These are phyloP conservation scores for Euproctis similis DNA, from an alignment of 2,888 invertebrate species.

Conservation along the genomic window DNA sequence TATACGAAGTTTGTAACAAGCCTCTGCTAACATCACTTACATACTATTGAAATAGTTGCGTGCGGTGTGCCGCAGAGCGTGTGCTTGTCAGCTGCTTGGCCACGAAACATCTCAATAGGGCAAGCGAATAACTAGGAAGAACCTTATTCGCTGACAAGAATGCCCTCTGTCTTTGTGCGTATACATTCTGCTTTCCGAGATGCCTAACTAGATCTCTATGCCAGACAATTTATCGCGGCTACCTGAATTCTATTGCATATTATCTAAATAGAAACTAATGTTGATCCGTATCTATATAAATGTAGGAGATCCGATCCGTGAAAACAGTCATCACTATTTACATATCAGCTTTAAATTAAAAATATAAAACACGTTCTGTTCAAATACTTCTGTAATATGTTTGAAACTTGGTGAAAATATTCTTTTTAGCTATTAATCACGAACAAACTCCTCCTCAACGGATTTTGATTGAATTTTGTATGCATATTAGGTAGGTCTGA, in stretches of 20 bases:
- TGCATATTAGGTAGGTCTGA: no score
- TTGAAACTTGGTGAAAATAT: no score
- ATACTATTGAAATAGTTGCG: constrained; percentile 34
- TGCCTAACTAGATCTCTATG: constrained; percentile 22
- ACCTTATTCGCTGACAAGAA: constrained; percentile 52
- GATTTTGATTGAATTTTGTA: no score
- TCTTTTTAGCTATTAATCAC: no score
- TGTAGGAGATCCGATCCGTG: no score
- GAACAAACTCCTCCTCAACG: no score
- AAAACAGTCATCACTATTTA: no score
- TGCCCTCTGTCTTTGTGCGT: constrained; percentile 39
- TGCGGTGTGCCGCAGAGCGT: constrained; percentile 40
- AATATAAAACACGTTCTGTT: no score
- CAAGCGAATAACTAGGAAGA: constrained; percentile 37
- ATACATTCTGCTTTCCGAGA: constrained; percentile 30
- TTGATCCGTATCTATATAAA: no score
- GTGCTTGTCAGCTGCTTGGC: constrained; percentile 43
- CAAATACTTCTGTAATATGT: no score
- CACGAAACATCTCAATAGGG: constrained; percentile 63
- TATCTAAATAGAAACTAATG: no score
- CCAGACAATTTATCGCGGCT: constrained; percentile 23
- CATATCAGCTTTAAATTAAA: no score
- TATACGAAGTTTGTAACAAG: constrained; percentile 29
- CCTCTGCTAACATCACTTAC: constrained; percentile 28
- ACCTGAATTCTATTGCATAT: constrained; percentile 19